phyloP scores from a whole-genome alignment of 2,797 vertebrate species.

The Diplodus puntazzo region DNA sequence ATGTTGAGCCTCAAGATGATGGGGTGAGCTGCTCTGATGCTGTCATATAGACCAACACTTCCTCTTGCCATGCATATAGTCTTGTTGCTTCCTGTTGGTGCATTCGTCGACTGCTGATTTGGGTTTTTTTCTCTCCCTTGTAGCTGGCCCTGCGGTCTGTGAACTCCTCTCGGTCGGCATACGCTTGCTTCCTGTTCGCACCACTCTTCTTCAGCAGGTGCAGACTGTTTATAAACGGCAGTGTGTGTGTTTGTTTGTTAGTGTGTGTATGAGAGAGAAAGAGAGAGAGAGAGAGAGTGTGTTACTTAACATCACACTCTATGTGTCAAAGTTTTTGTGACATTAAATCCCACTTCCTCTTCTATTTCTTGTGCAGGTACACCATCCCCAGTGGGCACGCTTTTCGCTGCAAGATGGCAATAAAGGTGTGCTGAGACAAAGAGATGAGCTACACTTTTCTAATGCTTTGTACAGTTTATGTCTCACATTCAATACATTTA shows the following conservation, averaged over 20 bases:
- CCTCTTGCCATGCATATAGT: constrained; percentile 41
- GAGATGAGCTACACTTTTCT: background rate
- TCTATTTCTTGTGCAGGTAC: constrained; percentile 88
- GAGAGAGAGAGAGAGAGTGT: background rate
- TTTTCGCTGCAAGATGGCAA: constrained; percentile 92
- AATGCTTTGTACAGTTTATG: background rate
- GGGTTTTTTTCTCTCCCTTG: constrained; percentile 21
- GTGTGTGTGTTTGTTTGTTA: background rate
- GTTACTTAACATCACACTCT: constrained; percentile 16
- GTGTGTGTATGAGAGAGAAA: background rate
- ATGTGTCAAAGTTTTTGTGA: background rate
- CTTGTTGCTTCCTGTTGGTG: constrained; percentile 63
- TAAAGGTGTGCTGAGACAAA: constrained; percentile 87
- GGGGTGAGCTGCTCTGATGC: constrained; percentile 77
- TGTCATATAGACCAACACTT: constrained; percentile 40
- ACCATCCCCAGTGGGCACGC: constrained; percentile 65
- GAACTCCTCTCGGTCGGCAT: constrained; percentile 94
- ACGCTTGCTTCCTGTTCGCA: constrained; percentile 93
- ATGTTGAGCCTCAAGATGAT: constrained; percentile 84
- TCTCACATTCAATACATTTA: background rate
- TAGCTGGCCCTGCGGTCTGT: constrained; percentile 92
- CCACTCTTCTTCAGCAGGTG: constrained; percentile 95
- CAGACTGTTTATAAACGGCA: constrained; percentile 22
- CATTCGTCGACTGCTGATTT: constrained; percentile 39
- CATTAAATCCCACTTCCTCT: constrained; percentile 29